These are phyloP conservation scores for Dynastes tityus DNA, from an alignment of 2,888 invertebrate genomes.

Conservation along the genomic window DNA sequence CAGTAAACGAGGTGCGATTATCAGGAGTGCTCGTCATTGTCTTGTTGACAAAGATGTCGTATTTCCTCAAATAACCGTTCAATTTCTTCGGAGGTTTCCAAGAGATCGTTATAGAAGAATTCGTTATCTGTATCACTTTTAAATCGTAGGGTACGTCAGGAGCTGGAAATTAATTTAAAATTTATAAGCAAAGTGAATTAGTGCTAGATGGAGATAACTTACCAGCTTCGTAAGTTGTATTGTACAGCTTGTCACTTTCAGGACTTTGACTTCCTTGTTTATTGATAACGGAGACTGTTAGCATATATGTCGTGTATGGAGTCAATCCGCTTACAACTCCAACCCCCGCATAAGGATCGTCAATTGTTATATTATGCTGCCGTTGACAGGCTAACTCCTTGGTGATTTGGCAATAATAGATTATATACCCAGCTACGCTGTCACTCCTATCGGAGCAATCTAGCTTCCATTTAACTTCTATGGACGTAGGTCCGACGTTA, in stretches of 20 bases:
- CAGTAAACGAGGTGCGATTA: conserved; percentile 4
- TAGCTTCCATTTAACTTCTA: conserved; percentile 83
- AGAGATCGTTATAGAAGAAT: conserved; percentile 16
- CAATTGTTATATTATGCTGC: conserved; percentile 68
- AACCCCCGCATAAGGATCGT: conserved; percentile 71
- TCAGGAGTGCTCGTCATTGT: background rate
- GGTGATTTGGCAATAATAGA: conserved; percentile 82
- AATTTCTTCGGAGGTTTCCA: conserved; percentile 23
- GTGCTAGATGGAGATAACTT: conserved; percentile 56
- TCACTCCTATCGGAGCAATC: conserved; percentile 83
- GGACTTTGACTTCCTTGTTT: conserved; percentile 72
- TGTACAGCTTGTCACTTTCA: conserved; percentile 75
- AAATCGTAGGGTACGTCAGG: conserved; percentile 20
- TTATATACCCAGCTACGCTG: conserved; percentile 81
- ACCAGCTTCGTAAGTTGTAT: conserved; percentile 82
- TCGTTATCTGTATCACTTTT: background rate
- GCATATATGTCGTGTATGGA: conserved; percentile 84
- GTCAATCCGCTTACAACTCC: conserved; percentile 76
- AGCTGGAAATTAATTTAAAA: background rate
- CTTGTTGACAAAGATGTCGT: background rate
- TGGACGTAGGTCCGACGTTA: conserved; percentile 71
- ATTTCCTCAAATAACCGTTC: conserved; percentile 28
- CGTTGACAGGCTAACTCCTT: conserved; percentile 73
- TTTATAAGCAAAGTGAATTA: background rate
- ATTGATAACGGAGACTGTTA: conserved; percentile 79